phyloP scores from a whole-genome alignment of 2,113 vertebrate species.

The Gnathonemus echidnorhynchus region DNA sequence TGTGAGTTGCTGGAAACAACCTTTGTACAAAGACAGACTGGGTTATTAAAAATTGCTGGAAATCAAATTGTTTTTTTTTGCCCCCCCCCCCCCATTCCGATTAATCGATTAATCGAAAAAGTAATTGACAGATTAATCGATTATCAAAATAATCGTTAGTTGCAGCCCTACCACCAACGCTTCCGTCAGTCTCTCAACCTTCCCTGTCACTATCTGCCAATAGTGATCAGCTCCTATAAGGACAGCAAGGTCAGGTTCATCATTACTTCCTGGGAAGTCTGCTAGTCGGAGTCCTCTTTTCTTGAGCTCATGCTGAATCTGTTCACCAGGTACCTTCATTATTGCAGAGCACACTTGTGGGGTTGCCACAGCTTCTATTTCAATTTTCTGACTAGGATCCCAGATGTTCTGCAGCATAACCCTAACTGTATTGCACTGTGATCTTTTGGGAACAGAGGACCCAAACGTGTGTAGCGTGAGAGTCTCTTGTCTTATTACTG shows the following conservation, averaged over 20 bases:
- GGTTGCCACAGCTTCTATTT: constrained; percentile 17
- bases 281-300: constrained; percentile 2
- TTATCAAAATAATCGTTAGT: too few species aligned
- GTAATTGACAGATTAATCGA: too few species aligned
- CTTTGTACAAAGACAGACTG: too few species aligned
- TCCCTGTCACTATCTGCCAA: constrained; percentile 6
- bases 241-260: constrained; percentile 12
- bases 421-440: not conserved
- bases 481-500: not conserved
- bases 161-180: not conserved
- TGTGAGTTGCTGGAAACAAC: too few species aligned
- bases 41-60: too few species aligned
- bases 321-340: constrained; percentile 17
- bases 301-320: not conserved
- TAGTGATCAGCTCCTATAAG: constrained; percentile 20
- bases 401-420: not conserved
- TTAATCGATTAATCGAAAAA: too few species aligned
- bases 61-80: too few species aligned
- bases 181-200: not conserved
- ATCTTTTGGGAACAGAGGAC: not conserved
- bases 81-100: too few species aligned
- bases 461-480: not conserved
- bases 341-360: constrained; percentile 21
- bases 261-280: constrained; percentile 5
- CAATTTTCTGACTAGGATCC: not conserved